Base-by-base conservation (phyloP, 2,113 vertebrate species). In the Phainopepla nitens region DNA sequence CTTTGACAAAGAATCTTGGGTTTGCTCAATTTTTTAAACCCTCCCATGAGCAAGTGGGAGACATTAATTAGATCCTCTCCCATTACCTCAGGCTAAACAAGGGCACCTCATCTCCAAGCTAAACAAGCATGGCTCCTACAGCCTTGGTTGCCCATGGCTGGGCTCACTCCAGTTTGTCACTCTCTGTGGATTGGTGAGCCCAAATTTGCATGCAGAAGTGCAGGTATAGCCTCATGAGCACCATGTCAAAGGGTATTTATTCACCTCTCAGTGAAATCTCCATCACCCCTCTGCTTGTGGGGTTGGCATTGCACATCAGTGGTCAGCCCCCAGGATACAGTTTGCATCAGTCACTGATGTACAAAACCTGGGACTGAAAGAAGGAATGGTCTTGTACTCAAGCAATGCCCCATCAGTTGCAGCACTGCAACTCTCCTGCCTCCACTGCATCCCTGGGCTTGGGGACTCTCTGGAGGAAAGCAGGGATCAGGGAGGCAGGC, bases 401-500 rank as follows among this genome's bases (percentile, higher is more conserved):
- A 24, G 42, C 13, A 35, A 7, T 79, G n/a, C 21, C 56, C 28
- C 10, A 18, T 75, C 66, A n/a, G 3, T 58, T n/a, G 44, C 23
- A 28, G 8, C 2, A 0, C 11, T 62, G 19, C 39, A 50, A 2
- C 42, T 17, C 8, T 29, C n/a, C n/a, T 36, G 49, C 25, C 18
- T 42, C 23, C 2, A 0, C 62, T 64, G 23, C 4, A 0, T 64
- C 49, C 41, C 17, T 49, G 33, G 44, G 27, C 42, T 1, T 0
- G 39, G 20, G 35, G 1, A 8, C 17, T 47, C 16, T 57, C 60
- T 29, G 3, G 31, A 62, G 33, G 27, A 65, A 41, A 29, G 60
- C 7, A 31, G 31, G 29, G 21, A 12, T 21, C 13, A 28, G 77
- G 57, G 54, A 89, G 6, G 5, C 23, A 21, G 39, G 33, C 36